A percentile compares a stretch with the other conserved stretches of the same genome.
phyloP scores from a whole-genome alignment of 2,888 invertebrate genomes.

The Eueremaeus valkanovi region DNA sequence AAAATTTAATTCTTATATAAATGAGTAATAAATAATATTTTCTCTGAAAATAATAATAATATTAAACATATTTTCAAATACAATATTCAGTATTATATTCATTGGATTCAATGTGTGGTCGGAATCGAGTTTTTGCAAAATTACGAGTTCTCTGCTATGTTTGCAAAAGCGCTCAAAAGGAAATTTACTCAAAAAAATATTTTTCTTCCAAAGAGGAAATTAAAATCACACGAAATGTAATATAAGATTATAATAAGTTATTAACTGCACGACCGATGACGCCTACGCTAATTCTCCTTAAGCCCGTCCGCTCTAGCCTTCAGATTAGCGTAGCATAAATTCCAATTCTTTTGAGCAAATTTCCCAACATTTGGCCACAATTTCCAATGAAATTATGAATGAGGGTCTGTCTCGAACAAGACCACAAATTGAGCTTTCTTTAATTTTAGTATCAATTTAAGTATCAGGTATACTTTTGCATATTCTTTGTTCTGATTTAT shows the following conservation, averaged over 20 bases:
- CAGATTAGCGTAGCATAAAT: background rate
- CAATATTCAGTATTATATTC: too few species aligned
- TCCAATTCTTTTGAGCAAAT: too few species aligned
- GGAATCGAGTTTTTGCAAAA: background rate
- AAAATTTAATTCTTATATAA: conserved; percentile 4
- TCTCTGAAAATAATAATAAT: background rate
- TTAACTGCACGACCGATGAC: conserved; percentile 13
- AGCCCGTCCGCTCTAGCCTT: background rate
- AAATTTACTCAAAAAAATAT: background rate
- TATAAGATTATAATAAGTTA: conserved; percentile 11
- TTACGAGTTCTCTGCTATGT: background rate
- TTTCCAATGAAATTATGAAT: too few species aligned
- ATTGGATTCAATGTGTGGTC: conserved; percentile 3
- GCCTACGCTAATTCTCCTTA: background rate
- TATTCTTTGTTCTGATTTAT: too few species aligned
- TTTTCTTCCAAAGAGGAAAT: background rate
- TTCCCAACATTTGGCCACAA: too few species aligned
- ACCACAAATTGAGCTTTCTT: too few species aligned
- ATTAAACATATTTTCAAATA: background rate
- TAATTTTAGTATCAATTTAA: too few species aligned
- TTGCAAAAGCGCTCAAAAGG: background rate
- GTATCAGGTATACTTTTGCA: too few species aligned
- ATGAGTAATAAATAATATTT: conserved; percentile 12
- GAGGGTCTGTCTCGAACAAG: too few species aligned
- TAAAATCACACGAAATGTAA: conserved; percentile 19